Conservation (phyloP, 92 coral and sea anemone genomes). For the Galaxea fascicularis region DNA sequence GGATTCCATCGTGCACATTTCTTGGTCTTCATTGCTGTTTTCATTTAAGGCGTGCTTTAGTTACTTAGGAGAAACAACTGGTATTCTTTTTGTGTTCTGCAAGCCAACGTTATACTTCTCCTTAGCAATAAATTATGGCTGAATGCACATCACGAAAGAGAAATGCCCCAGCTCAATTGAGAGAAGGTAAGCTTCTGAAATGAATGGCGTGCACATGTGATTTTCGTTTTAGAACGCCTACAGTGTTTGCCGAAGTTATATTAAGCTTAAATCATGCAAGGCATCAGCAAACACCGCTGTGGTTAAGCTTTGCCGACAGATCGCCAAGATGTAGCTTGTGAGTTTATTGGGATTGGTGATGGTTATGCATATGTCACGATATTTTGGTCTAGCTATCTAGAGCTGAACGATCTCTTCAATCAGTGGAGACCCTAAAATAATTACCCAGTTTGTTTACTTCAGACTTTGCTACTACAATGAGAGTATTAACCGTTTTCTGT, state of each 20-base stretch:
- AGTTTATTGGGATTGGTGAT: background rate
- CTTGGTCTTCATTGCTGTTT: background rate
- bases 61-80: background rate
- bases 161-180: slow-evolving; percentile 47
- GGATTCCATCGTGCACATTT: background rate
- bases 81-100: background rate
- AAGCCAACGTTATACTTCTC: background rate
- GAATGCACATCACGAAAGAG: slow-evolving; percentile 48
- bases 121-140: slow-evolving; percentile 23
- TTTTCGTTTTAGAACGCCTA: background rate
- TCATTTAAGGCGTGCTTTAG: background rate
- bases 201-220: background rate
- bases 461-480: background rate
- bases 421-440: slow-evolving; percentile 3
- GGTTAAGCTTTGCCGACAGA: slow-evolving; percentile 5
- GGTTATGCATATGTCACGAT: background rate
- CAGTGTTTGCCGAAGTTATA: background rate
- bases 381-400: background rate
- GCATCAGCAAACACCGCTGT: background rate
- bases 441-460: background rate
- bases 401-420: background rate
- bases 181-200: slow-evolving; percentile 42
- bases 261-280: background rate
- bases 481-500: background rate
- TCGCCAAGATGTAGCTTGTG: background rate